Evolutionary conservation across 2,888 invertebrate species (phyloP), one percentile per base, ranked within the genome.

Genomic region (Oscheius sp.): DNA sequence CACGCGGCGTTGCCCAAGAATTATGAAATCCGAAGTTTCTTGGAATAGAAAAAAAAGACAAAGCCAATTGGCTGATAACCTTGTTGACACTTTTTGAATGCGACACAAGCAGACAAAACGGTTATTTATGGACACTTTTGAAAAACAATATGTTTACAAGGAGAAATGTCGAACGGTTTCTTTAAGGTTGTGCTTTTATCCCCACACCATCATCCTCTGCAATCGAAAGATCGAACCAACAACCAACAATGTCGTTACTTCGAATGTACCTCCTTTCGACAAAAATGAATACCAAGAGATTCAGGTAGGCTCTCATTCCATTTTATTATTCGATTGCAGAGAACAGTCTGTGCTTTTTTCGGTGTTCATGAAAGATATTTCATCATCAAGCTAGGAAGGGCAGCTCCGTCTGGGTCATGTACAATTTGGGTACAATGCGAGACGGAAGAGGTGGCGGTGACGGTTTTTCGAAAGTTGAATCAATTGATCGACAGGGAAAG

Each of bases 181-280:
- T 41, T 71, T 44, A 57, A 77, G 83, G 44, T 63, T 83, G 3
- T 82, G 82, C 47, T 76, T 82, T 50, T 83, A 81, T 65, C 72
- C 82, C 8, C 80, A 83, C 50, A 74, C 80, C 2, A 75, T 83
- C 24, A 63, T 81, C 17, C 59, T 83, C n/a, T 74, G 73, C 17
- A 70, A 74, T 44, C 56, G 70, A n/a, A 65, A 72, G 45, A 76
- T 80, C 26, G 80, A 80, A 54, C 81, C 83, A 24, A 75, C 73
- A 30, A 47, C 51, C 17, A 64, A 57, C 17, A 75, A 73, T 9
- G 45, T 71, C 5, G 77, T 78, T 3, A 57, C 67, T 12, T 70
- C 74, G 2, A 74, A 75, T 20, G 73, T 77, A 28, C 83, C 82
- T 24, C 82, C 82, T 8, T 83, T 83, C 61, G 45, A 72, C 22